Percentiles rank a stretch among this genome's conserved stretches.
Evolutionary conservation across 2,113 vertebrate genomes (phyloP).

Genomic region (Tamias sibiricus): DNA sequence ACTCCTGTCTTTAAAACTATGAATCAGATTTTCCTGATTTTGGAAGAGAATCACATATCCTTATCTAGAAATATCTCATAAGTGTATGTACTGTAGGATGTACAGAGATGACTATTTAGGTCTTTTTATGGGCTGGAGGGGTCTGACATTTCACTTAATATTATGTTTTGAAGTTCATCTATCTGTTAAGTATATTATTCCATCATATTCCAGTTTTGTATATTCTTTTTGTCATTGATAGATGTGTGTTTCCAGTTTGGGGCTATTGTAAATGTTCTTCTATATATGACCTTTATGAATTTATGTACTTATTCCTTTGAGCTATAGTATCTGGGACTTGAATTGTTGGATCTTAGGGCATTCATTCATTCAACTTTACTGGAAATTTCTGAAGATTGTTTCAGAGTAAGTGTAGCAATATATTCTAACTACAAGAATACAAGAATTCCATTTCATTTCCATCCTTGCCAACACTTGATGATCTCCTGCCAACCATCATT

Average conservation of each 20-base stretch:
- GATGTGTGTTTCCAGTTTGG: constrained; percentile 21
- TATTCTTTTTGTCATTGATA: background rate
- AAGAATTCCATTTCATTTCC: background rate
- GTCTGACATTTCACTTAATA: background rate
- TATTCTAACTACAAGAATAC: background rate
- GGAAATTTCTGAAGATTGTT: background rate
- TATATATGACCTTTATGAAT: background rate
- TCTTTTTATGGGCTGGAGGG: background rate
- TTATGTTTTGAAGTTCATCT: constrained; percentile 21
- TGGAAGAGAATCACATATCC: background rate
- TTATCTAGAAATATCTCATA: constrained; percentile 20
- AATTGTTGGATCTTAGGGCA: background rate
- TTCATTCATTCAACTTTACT: background rate
- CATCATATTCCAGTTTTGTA: background rate
- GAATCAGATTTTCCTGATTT: background rate
- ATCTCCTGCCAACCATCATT: background rate
- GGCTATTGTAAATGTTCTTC: background rate
- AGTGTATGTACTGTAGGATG: background rate
- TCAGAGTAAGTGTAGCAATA: background rate
- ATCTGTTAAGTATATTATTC: background rate
- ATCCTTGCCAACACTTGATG: constrained; percentile 20
- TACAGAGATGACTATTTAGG: background rate
- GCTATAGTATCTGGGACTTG: background rate
- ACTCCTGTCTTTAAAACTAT: background rate
- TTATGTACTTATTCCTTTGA: background rate